phyloP scores from a whole-genome alignment of 2,113 vertebrate species.

The Pelmatolapia mariae region DNA sequence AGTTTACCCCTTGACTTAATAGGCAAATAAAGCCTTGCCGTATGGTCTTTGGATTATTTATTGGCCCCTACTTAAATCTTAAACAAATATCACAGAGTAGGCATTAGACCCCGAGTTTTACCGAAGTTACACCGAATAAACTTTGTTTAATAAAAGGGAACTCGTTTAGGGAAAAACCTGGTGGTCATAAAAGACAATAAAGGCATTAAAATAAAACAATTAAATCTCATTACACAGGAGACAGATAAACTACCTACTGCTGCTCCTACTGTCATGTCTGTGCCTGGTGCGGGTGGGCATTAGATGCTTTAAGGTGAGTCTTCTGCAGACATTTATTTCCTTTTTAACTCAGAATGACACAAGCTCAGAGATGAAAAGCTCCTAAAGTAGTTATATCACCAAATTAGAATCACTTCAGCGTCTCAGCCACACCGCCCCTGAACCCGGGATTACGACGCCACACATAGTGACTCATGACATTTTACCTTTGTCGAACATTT shows the following conservation, averaged over 20 bases:
- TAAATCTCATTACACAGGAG: not conserved
- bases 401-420: conserved; percentile 14
- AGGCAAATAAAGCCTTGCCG: not conserved
- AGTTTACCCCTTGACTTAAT: not conserved
- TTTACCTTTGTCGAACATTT: conserved; percentile 4
- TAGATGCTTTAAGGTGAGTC: not conserved
- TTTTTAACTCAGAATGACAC: not conserved
- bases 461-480: not conserved
- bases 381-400: not conserved
- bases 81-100: not conserved
- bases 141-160: not conserved
- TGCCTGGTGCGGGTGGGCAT: not conserved
- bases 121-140: not conserved
- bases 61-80: not conserved
- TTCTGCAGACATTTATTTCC: conserved; percentile 5
- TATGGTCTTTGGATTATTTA: not conserved
- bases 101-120: not conserved
- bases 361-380: not conserved
- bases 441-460: not conserved
- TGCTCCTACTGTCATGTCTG: not conserved
- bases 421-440: not conserved
- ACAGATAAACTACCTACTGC: not conserved
- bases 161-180: not conserved
- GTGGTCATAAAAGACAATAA: not conserved
- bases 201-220: not conserved